Percentiles rank a stretch among this genome's conserved stretches.
Evolutionary conservation across 2,888 invertebrate species (phyloP).

Genomic region (Hartigia nigra): DNA sequence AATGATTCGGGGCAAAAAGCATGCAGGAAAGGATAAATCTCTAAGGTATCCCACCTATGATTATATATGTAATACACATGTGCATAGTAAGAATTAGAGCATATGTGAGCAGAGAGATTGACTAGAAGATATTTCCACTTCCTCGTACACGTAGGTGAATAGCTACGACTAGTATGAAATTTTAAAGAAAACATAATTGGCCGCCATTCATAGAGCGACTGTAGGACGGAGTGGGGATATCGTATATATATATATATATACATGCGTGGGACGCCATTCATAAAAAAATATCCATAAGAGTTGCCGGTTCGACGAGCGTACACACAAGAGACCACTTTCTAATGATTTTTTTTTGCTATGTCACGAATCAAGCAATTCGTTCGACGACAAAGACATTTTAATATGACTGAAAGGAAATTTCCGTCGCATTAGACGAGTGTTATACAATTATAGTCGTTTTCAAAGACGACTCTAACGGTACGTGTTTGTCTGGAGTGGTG

Average conservation of each 20-base stretch:
- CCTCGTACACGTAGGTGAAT: slow-evolving; percentile 14
- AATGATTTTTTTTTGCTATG: background rate
- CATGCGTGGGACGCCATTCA: background rate
- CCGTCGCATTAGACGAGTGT: background rate
- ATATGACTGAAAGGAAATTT: background rate
- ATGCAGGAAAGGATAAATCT: background rate
- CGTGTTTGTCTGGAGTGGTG: background rate
- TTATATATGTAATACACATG: background rate
- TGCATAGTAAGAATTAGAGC: background rate
- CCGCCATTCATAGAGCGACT: slow-evolving; percentile 16
- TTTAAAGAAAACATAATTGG: slow-evolving; percentile 13
- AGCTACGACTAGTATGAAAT: slow-evolving; percentile 7
- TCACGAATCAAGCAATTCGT: background rate
- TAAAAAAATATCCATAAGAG: background rate
- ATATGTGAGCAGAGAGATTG: background rate
- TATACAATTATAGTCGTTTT: too few relatives aligned
- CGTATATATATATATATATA: background rate
- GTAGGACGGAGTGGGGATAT: background rate
- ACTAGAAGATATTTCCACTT: background rate
- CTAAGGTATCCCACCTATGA: background rate
- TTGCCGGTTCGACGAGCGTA: background rate
- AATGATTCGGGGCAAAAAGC: background rate
- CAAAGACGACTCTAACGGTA: background rate
- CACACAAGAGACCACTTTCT: background rate
- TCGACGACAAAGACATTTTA: background rate